These are phyloP conservation scores for Augochlorella aurata DNA, from an alignment of 2,888 invertebrate species.

Conservation along the genomic window DNA sequence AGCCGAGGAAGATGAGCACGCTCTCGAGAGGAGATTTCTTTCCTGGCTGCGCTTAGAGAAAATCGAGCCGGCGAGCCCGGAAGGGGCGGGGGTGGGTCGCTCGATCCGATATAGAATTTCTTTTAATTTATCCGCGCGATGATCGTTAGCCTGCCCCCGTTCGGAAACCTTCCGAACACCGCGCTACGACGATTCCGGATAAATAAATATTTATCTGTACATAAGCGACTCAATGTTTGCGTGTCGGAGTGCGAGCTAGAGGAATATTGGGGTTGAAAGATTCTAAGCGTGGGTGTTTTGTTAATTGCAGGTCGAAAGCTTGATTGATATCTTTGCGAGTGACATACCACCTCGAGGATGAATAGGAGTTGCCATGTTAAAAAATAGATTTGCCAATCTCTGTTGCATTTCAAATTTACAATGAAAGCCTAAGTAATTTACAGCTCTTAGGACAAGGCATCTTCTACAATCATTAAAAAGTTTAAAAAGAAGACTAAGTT, in stretches of 20 bases:
- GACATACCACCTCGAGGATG: too few species aligned
- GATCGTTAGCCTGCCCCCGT: slow-evolving; percentile 2
- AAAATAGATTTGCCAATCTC: too few species aligned
- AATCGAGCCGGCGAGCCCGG: slow-evolving; percentile 40
- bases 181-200: background rate
- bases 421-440: too few species aligned
- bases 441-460: too few species aligned
- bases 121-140: slow-evolving; percentile 3
- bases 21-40: slow-evolving; percentile 53
- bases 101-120: slow-evolving; percentile 24
- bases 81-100: background rate
- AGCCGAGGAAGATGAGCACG: slow-evolving; percentile 59
- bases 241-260: background rate
- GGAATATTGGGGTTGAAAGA: too few species aligned
- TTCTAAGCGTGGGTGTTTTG: too few species aligned
- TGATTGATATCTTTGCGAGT: too few species aligned
- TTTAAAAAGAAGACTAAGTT: too few species aligned
- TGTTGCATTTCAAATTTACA: too few species aligned
- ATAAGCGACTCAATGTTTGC: background rate
- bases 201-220: background rate
- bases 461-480: too few species aligned
- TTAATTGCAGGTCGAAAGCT: too few species aligned
- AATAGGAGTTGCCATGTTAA: too few species aligned
- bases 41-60: slow-evolving; percentile 41
- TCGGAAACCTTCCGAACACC: background rate